A percentile compares a stretch with the other conserved stretches of the same genome.
Evolutionary conservation across 2,113 vertebrate species (phyloP).

Genomic region (Corynorhinus townsendii): DNA sequence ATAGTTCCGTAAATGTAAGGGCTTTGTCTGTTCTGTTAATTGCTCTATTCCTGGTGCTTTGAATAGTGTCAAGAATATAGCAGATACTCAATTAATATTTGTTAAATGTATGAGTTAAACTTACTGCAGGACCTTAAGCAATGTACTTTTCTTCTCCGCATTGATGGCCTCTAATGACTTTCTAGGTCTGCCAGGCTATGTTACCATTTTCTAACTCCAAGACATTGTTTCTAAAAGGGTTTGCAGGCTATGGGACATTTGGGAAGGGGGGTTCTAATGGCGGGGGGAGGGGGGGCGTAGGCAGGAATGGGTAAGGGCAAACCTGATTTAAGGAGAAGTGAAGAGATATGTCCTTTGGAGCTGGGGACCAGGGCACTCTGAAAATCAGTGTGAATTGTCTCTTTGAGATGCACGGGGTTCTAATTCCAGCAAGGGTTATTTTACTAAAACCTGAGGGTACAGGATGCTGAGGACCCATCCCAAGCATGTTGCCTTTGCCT

Average conservation of each 20-base stretch:
- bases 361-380: neutral
- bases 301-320: neutral
- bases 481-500: neutral
- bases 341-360: neutral
- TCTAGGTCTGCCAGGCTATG: neutral
- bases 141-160: neutral
- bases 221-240: neutral
- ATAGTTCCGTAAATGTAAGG: neutral
- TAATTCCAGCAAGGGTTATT: neutral
- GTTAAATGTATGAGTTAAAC: neutral
- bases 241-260: neutral
- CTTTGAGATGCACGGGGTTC: neutral
- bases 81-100: neutral
- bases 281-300: neutral
- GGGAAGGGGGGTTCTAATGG: neutral
- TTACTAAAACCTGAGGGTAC: neutral
- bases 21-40: neutral
- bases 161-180: neutral
- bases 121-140: neutral
- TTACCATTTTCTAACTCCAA: neutral
- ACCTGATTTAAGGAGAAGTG: neutral
- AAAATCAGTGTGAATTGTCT: neutral
- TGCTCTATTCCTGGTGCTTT: neutral
- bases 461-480: neutral
- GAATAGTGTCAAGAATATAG: neutral